Percentiles rank a stretch among this genome's conserved stretches.
Evolutionary conservation across 1,140 invertebrate genomes (phyloP).

Genomic region (Bombus breviceps): DNA sequence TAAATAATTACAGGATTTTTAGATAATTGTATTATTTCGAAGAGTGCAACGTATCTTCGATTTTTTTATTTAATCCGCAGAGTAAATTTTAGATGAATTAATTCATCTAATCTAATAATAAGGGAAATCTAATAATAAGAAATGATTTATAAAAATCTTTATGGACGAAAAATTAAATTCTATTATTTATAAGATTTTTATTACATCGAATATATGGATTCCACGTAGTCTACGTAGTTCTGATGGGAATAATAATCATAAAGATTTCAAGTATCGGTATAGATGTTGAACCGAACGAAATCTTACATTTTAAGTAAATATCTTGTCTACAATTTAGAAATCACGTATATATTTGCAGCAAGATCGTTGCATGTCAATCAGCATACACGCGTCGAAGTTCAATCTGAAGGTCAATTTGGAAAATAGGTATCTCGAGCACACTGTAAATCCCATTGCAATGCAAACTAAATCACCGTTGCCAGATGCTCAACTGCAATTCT

Average conservation of each 20-base stretch:
- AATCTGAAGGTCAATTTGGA: conserved; percentile 42
- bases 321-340: not conserved
- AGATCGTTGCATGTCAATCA: not conserved
- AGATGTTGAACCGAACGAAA: not conserved
- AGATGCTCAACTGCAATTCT: conserved; percentile 51
- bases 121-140: too few species aligned
- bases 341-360: not conserved
- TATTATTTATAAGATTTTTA: not conserved
- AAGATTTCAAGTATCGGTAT: not conserved
- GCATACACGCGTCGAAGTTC: not conserved
- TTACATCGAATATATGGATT: not conserved
- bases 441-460: conserved; percentile 44
- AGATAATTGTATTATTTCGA: too few species aligned
- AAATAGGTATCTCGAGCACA: conserved; percentile 26
- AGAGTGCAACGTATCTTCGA: too few species aligned
- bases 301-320: not conserved
- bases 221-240: not conserved
- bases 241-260: not conserved
- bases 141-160: too few species aligned
- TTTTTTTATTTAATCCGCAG: too few species aligned
- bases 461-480: conserved; percentile 50
- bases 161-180: not conserved
- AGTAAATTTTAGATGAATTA: too few species aligned
- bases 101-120: too few species aligned
- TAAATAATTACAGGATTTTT: too few species aligned